Conservation (phyloP, 2,113 vertebrate genomes). For the Eublepharis macularius region DNA sequence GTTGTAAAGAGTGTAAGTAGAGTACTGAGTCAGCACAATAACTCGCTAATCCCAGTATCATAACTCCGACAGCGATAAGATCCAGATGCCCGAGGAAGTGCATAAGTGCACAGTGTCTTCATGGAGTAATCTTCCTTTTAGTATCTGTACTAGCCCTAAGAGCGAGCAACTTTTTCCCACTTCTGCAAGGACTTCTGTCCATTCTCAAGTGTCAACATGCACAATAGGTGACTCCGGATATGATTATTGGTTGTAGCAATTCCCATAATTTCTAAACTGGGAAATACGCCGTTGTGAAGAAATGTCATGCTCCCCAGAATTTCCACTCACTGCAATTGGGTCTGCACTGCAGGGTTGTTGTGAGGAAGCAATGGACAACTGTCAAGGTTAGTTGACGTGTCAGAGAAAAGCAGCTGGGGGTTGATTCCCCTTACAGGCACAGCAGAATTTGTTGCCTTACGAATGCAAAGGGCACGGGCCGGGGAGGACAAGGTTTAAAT, state of each 20-base stretch:
- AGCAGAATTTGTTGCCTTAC: too few relatives aligned
- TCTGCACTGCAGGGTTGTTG: too few relatives aligned
- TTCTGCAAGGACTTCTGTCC: neutral
- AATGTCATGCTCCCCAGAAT: too few relatives aligned
- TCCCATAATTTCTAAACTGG: neutral
- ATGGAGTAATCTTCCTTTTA: neutral
- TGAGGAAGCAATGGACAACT: too few relatives aligned
- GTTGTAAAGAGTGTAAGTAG: neutral
- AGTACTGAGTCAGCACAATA: neutral
- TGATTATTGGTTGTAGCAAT: neutral
- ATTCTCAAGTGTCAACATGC: neutral
- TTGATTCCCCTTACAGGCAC: too few relatives aligned
- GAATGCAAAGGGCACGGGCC: too few relatives aligned
- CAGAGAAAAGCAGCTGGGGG: too few relatives aligned
- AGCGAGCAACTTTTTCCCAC: neutral
- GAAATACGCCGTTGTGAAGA: neutral
- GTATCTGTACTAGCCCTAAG: neutral
- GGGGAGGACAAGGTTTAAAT: too few relatives aligned
- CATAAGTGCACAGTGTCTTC: neutral
- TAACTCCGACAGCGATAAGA: neutral
- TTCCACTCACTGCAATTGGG: too few relatives aligned
- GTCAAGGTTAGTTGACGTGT: too few relatives aligned
- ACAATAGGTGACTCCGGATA: neutral
- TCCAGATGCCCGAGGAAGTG: neutral
- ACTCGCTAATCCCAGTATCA: neutral